Evolutionary conservation across 1,140 invertebrate genomes (phyloP).

Genomic region (Drosophila rhopaloa): DNA sequence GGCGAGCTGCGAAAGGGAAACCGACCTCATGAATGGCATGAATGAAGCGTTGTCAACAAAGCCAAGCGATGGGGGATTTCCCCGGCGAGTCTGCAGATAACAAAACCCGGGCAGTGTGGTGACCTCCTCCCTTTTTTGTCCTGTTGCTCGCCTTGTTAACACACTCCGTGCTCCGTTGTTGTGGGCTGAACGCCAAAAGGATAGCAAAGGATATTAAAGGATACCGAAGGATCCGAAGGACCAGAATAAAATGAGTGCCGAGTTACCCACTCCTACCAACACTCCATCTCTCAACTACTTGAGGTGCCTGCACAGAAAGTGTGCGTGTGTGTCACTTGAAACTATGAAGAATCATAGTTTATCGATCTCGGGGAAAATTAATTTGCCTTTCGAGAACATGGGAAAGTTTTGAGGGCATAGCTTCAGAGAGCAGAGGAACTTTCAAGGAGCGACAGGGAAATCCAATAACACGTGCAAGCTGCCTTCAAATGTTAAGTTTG

Average conservation of each 20-base stretch:
- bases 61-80: slow-evolving; percentile 49
- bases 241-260: slow-evolving; percentile 48
- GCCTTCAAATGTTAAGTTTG: background rate
- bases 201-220: background rate
- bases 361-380: slow-evolving; percentile 44
- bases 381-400: slow-evolving; percentile 26
- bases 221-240: background rate
- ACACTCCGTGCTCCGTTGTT: slow-evolving; percentile 23
- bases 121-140: slow-evolving; percentile 14
- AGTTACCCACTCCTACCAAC: slow-evolving; percentile 35
- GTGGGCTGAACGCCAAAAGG: background rate
- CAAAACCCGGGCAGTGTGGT: background rate
- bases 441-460: background rate
- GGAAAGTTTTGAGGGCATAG: slow-evolving; percentile 12
- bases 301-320: slow-evolving; percentile 7
- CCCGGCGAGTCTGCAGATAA: slow-evolving; percentile 31
- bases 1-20: slow-evolving; percentile 11
- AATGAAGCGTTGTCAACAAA: slow-evolving; percentile 79
- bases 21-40: slow-evolving; percentile 68
- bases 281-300: slow-evolving; percentile 5
- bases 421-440: slow-evolving; percentile 11
- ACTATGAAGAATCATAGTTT: slow-evolving; percentile 21
- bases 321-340: slow-evolving; percentile 22
- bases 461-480: background rate
- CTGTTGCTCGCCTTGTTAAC: slow-evolving; percentile 64